These are phyloP conservation scores for Tamandua tetradactyla DNA, from an alignment of 2,797 vertebrate species.

Conservation along the genomic window DNA sequence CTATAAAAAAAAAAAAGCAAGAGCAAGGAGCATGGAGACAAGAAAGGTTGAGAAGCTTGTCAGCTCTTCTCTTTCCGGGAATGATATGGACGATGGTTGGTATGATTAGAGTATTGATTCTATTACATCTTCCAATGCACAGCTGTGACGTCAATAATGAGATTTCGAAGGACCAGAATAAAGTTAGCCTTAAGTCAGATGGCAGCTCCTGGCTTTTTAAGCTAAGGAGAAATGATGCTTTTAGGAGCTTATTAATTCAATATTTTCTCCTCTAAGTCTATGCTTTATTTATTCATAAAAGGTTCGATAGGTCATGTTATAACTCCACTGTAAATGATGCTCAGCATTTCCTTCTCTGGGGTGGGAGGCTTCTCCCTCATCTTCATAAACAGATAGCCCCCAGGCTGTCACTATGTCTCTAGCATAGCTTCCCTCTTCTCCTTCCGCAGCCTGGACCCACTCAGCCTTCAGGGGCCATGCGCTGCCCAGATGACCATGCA, in stretches of 20 bases:
- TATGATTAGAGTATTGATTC: background rate
- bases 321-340: background rate
- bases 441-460: background rate
- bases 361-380: background rate
- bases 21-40: background rate
- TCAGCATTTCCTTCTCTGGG: background rate
- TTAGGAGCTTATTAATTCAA: background rate
- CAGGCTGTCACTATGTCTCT: background rate
- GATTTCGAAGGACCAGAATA: conserved; percentile 61
- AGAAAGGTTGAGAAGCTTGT: background rate
- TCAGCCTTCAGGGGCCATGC: background rate
- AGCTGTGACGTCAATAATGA: conserved; percentile 67
- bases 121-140: conserved; percentile 45
- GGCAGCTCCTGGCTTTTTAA: conserved; percentile 44
- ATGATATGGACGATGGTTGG: accelerated
- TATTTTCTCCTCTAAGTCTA: background rate
- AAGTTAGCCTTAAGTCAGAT: conserved; percentile 68
- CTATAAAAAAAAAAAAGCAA: background rate
- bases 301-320: background rate
- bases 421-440: background rate
- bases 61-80: accelerated
- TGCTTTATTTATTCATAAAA: conserved; percentile 28
- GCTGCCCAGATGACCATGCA: background rate
- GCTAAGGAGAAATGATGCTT: conserved; percentile 39
- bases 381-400: background rate